A percentile compares a stretch with the other conserved stretches of the same genome.
These are phyloP conservation scores for Ditylenchus dipsaci DNA, from an alignment of 1,140 invertebrate species.

Conservation along the genomic window DNA sequence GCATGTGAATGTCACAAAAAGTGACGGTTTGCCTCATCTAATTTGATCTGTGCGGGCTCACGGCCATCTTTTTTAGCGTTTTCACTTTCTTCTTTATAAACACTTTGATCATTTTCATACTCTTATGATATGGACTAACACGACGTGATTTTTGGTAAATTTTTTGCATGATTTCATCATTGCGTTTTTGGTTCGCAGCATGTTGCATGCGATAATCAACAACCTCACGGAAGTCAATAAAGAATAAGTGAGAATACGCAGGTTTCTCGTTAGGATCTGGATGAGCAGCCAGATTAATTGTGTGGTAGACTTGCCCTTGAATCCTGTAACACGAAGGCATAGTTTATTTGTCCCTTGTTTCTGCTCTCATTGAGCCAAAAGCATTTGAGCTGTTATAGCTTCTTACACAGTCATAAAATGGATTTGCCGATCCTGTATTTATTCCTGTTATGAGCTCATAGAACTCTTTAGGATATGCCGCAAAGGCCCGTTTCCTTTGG, in stretches of 20 bases:
- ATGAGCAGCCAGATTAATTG: slow-evolving; percentile 23
- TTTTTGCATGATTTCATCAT: neutral
- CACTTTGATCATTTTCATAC: slow-evolving; percentile 12
- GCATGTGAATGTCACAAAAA: too few relatives aligned
- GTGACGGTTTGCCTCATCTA: slow-evolving; percentile 60
- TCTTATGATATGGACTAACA: slow-evolving; percentile 14
- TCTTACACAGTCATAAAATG: slow-evolving; percentile 10
- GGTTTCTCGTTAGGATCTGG: slow-evolving; percentile 24
- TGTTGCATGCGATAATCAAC: neutral
- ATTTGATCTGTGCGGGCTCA: neutral
- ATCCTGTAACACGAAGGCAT: slow-evolving; percentile 23
- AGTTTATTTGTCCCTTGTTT: too few relatives aligned
- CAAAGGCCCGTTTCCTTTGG: too few relatives aligned
- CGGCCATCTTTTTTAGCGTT: neutral
- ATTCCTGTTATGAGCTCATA: too few relatives aligned
- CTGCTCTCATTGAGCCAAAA: too few relatives aligned
- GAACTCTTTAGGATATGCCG: too few relatives aligned
- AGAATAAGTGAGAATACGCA: too few relatives aligned
- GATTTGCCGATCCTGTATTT: neutral
- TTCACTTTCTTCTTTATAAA: slow-evolving; percentile 12
- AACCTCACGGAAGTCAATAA: slow-evolving; percentile 9
- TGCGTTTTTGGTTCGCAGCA: neutral
- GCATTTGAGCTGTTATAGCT: slow-evolving; percentile 21
- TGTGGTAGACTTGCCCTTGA: slow-evolving; percentile 33
- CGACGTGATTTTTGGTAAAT: neutral